A percentile compares a stretch with the other conserved stretches of the same genome.
phyloP scores from a whole-genome alignment of 1,140 invertebrate species.

The Sweltsa coloradensis region DNA sequence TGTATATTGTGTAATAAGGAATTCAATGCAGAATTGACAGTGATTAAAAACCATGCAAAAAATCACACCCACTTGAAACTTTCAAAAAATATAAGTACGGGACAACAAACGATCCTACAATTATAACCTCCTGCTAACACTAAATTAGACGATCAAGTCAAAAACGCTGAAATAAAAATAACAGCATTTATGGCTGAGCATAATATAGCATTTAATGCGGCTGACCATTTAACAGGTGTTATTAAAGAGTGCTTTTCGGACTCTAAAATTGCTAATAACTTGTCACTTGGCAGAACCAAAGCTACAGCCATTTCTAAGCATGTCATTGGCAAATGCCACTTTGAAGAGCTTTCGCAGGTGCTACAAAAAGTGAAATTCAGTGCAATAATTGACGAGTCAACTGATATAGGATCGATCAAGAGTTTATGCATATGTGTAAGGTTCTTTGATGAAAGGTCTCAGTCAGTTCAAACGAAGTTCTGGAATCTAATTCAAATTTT shows the following conservation, averaged over 20 bases:
- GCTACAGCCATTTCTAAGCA: constrained; percentile 16
- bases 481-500: constrained; percentile 24
- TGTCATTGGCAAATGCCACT: constrained; percentile 16
- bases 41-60: constrained; percentile 13
- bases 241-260: constrained; percentile 13
- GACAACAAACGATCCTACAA: neutral
- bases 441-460: constrained; percentile 20
- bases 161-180: constrained; percentile 12
- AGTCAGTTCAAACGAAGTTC: constrained; percentile 21
- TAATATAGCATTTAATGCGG: constrained; percentile 13
- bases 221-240: constrained; percentile 14
- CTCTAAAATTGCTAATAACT: constrained; percentile 11
- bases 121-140: neutral
- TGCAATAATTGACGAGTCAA: constrained; percentile 29
- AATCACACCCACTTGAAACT: constrained; percentile 2
- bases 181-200: constrained; percentile 15
- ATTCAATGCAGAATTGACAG: constrained; percentile 14
- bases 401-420: constrained; percentile 23
- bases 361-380: constrained; percentile 25
- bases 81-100: neutral
- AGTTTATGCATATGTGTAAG: constrained; percentile 22
- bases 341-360: constrained; percentile 12
- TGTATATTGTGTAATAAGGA: constrained; percentile 11
- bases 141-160: neutral
- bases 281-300: constrained; percentile 17